Base-by-base conservation (phyloP, 2,888 invertebrate genomes). In the Pyrrhia umbra region DNA sequence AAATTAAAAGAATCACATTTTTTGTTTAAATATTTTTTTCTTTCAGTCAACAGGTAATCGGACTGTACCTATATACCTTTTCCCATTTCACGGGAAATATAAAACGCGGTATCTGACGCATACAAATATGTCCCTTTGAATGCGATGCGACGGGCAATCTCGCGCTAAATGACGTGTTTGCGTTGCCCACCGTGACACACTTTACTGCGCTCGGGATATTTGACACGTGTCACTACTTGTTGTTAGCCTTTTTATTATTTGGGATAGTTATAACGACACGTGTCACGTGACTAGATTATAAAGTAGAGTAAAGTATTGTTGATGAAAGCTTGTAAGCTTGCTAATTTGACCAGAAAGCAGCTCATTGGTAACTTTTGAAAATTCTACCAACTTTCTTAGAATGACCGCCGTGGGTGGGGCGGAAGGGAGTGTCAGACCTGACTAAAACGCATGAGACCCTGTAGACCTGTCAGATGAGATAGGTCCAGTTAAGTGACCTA, bases 51-150 rank as follows among this genome's bases (percentile, higher is more conserved):
- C 34, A n/a, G n/a, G 34, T n/a, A 34, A 34, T n/a, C 13, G 13
- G 34, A n/a, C 34, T n/a, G 34, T 34, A 34, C n/a, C 0, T 34
- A 5, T 13, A 8, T 0, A 39, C 25, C 16, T 8, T 37, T 43
- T 9, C 6, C 6, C 18, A 6, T n/a, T 13, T 6, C n/a, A 8
- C 6, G 6, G 8, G 13, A 64, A 30, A 15, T 45, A 5, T 34
- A 13, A 25, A 15, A 21, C 34, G 16, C 27, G n/a, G n/a, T 20
- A 43, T 34, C 42, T 15, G 34, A 8, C 13, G 13, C 21, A 47
- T 43, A 49, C 42, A 67, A 65, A 49, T 42, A 20, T 16, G 16
- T 40, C n/a, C 49, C 34, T 18, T 46, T 65, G 23, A 68, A 68
- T 49, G 49, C 43, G 43, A 68, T 49, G 49, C 43, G 43, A 37